Percentiles rank a stretch among this genome's conserved stretches.
Evolutionary conservation across 1,140 invertebrate species (phyloP).

Genomic region (Achatina immaculata): DNA sequence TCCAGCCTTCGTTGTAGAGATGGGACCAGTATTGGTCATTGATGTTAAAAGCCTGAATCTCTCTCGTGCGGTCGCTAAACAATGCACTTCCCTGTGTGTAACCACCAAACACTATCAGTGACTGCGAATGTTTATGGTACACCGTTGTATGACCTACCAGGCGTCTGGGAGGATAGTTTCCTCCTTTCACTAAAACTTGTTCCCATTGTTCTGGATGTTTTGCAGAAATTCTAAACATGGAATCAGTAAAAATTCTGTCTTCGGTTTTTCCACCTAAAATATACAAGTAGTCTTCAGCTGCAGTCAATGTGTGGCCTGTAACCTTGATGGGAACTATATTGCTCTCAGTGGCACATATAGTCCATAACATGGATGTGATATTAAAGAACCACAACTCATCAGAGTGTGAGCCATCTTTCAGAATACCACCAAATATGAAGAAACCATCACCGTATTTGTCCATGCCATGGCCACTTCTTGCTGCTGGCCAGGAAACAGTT

Average conservation of each 20-base stretch:
- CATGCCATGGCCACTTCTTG: constrained; percentile 88
- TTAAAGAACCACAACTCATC: constrained; percentile 93
- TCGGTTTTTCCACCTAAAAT: constrained; percentile 87
- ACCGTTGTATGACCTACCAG: constrained; percentile 91
- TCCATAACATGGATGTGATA: constrained; percentile 80
- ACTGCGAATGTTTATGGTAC: constrained; percentile 85
- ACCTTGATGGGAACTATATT: constrained; percentile 80
- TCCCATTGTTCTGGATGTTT: constrained; percentile 66
- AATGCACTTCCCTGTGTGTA: constrained; percentile 82
- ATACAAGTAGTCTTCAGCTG: constrained; percentile 80
- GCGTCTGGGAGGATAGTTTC: constrained; percentile 85
- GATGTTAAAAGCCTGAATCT: constrained; percentile 84
- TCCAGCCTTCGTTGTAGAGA: constrained; percentile 69
- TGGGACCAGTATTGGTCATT: constrained; percentile 77
- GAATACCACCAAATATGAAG: constrained; percentile 89
- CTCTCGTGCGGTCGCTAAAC: constrained; percentile 76
- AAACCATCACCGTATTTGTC: constrained; percentile 78
- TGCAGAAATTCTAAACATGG: constrained; percentile 70
- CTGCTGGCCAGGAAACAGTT: constrained; percentile 73
- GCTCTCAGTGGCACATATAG: constrained; percentile 79
- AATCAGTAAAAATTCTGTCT: constrained; percentile 70
- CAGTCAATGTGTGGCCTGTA: constrained; percentile 87
- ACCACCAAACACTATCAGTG: constrained; percentile 91
- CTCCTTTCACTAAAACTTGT: constrained; percentile 76
- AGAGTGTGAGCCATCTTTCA: constrained; percentile 83